These are phyloP conservation scores for Drosophila macrospina DNA, from an alignment of 2,888 invertebrate genomes.

Conservation along the genomic window DNA sequence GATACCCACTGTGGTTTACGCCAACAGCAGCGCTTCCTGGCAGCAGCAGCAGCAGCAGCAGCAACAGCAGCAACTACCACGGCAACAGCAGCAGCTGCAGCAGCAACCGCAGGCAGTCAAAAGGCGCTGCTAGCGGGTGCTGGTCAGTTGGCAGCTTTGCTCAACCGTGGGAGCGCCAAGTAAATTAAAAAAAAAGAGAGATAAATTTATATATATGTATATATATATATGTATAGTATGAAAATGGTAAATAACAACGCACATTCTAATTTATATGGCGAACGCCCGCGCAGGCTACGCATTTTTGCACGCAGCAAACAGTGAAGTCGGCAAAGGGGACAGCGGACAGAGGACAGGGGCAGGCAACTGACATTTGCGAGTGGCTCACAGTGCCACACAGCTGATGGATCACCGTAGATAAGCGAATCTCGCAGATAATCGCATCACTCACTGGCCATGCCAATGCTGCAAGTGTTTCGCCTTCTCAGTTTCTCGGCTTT, in stretches of 20 bases:
- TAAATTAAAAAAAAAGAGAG: constrained; percentile 19
- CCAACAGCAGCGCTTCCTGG: constrained; percentile 71
- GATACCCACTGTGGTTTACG: constrained; percentile 72
- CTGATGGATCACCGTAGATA: constrained; percentile 84
- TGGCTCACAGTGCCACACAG: constrained; percentile 66
- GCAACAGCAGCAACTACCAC: constrained; percentile 37
- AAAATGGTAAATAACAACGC: constrained; percentile 46
- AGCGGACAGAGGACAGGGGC: not conserved
- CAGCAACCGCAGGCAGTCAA: constrained; percentile 50
- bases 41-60: constrained; percentile 42
- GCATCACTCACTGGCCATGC: constrained; percentile 82
- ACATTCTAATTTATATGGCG: constrained; percentile 79
- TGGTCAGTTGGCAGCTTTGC: constrained; percentile 59
- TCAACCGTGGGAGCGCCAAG: constrained; percentile 77
- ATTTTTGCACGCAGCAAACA: constrained; percentile 74
- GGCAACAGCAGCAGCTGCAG: constrained; percentile 33
- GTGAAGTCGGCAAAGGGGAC: constrained; percentile 1
- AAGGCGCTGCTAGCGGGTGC: constrained; percentile 75
- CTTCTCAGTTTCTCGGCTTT: constrained; percentile 68
- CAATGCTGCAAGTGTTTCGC: constrained; percentile 70
- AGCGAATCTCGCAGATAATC: constrained; percentile 83
- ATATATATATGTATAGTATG: constrained; percentile 1
- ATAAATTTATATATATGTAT: constrained; percentile 13
- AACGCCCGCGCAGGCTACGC: constrained; percentile 79
- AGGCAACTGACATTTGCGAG: constrained; percentile 65